Evolutionary conservation across 92 coral and sea anemone species (phyloP), one percentile per base, ranked within the genome.

Genomic region (Paragorgia papillata): DNA sequence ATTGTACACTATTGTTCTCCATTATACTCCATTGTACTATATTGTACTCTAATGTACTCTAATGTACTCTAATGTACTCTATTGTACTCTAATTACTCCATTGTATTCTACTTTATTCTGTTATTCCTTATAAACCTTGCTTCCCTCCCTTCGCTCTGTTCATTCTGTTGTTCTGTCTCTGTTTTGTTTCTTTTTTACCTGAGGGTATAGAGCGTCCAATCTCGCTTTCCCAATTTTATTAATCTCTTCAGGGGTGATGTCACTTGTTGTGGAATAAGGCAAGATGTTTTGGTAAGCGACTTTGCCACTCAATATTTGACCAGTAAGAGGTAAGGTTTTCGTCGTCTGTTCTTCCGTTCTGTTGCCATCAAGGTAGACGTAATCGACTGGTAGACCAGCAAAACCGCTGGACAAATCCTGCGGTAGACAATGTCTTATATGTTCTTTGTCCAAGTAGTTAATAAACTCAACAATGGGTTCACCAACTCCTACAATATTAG

Each of bases 351-450:
- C 76, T 18, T 55, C 65, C 43, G 89, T 88, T 28, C 64, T 56
- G 12, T 56, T 64, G 1, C 97, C 97, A 48, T 93, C 85, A 7
- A 41, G 32, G 69, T 88, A 93, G 22, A 93, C 84, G 67, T 86
- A 79, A 28, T 89, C 89, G 31, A 93, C 81, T 25, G 97, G 97
- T 2, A 93, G 89, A 0, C 79, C 39, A 1, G 91, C 88, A 0
- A 93, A 40, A 35, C 97, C 97, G 56, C 97, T 93, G 20, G 97
- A 80, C 33, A 90, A 80, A 14, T 86, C 67, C 29, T 77, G 83
- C 14, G 97, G 97, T 54, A 86, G 86, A 60, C 97, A 93, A 62
- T 90, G 87, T 5, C 90, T 79, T 0, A 70, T 54, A 57, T 93
- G 91, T 20, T 84, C 90, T 10, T 78, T 59, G 18, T 90, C 88